Evolutionary conservation across 2,888 invertebrate species (phyloP), one percentile per base, ranked within the genome.

Genomic region (Acleris holmiana): DNA sequence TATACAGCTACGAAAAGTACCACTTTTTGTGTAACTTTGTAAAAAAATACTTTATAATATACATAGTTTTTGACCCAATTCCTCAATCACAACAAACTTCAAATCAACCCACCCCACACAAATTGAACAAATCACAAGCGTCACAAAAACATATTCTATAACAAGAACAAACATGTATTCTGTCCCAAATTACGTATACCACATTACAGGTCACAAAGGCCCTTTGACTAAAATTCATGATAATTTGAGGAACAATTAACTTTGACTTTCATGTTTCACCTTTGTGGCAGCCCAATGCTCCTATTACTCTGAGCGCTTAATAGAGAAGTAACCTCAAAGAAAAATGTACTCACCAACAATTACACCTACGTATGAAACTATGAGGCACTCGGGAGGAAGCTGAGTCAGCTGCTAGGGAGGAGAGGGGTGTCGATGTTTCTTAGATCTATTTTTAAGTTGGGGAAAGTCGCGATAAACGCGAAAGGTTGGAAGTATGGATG

Each of bases 281-380:
- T 91, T 91, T 91, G 89, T 84, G 84, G 85, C 75, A 75, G 79
- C 71, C 84, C 85, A 88, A 29, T 29, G 87, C 90, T 85, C 83
- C 89, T 87, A 92, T 92, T 80, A 84, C 88, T 88, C 88, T 81
- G 83, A 91, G 89, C 83, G 79, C 84, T 81, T 92, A 91, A 91
- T 91, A 91, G 90, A 88, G 89, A 29, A 91, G 89, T 92, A 88
- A 92, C 91, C 89, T 92, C 92, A 92, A 92, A 92, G 92, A 91
- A 92, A 91, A 91, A 91, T 92, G 89, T 89, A 88, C 91, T 91
- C 86, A 84, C 84, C 82, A 88, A 91, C 90, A 91, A 91, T 92
- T 91, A 92, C 88, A 87, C 85, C 84, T 91, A 89, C 82, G 88
- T 90, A 91, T 86, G 89, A 84, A 88, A 85, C 86, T 89, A 87